Base-by-base conservation (phyloP, 2,888 invertebrate genomes). In the Serrognathus titanus region DNA sequence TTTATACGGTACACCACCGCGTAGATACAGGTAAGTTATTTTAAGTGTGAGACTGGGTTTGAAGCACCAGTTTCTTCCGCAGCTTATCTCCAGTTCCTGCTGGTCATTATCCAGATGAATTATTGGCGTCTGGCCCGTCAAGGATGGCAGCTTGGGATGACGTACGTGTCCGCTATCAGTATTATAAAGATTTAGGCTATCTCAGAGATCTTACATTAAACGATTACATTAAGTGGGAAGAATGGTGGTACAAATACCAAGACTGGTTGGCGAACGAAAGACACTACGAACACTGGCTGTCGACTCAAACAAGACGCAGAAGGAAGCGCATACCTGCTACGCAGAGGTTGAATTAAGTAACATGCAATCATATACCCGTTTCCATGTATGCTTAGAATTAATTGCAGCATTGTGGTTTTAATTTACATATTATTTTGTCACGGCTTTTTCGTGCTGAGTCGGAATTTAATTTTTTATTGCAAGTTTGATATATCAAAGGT, bases 191-290 rank as follows among this genome's bases (percentile, higher is more conserved):
- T 73, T 82, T 92, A 51, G 93, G 93, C 0, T 93, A 92, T 69
- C 79, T 94, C 48, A 80, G 92, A 60, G 93, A 92, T 48, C 80
- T 90, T 20, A 83, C 86, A 0, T 80, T 90, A 35, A 85, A 92
- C 67, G 93, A 94, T 76, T 94, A 93, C 74, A 85, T 93, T 59
- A 93, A 93, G 75, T 94, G 94, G 93, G 94, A 94, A 77, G 92
- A 93, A 74, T 94, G 94, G 94, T 94, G 93, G 92, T 93, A 93
- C 79, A 88, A 89, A 68, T 94, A 94, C 75, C 92, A 93, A 75
- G 93, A 93, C 75, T 94, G 93, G 93, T 76, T 93, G 68, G 92
- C 92, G 63, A 83, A 87, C n/a, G 89, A 89, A 74, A 81, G 89
- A 43, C 88, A 87, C 35, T 89, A 88, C 75, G 88, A 88, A 72